Percentiles rank a stretch among this genome's conserved stretches.
Conservation (phyloP, 2,797 vertebrate species). For the Sitta carolinensis region DNA sequence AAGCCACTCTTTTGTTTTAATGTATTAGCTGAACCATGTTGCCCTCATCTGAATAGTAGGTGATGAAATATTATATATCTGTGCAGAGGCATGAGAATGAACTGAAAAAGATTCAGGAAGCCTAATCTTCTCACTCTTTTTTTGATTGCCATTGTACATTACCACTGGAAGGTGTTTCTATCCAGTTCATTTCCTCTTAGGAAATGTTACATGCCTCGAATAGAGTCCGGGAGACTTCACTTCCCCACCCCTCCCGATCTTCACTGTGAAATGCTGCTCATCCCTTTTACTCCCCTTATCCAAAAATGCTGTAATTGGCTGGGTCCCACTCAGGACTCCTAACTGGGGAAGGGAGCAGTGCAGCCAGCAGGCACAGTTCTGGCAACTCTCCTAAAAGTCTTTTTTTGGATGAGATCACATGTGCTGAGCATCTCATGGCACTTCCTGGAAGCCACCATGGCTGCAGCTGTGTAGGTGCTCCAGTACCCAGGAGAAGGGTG, state of each 20-base stretch:
- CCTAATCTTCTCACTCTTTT: background rate
- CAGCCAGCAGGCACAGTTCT: background rate
- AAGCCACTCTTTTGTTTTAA: background rate
- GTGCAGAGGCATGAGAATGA: background rate
- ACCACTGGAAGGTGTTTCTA: background rate
- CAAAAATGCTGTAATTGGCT: background rate
- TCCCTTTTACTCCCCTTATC: background rate
- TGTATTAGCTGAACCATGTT: background rate
- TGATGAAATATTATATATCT: background rate
- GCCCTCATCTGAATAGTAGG: background rate
- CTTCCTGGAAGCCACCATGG: background rate
- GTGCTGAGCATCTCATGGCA: rapidly evolving
- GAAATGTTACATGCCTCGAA: background rate
- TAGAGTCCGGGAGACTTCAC: background rate
- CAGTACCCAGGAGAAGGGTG: background rate
- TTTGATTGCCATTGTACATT: background rate
- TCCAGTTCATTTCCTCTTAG: background rate
- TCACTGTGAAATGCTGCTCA: background rate
- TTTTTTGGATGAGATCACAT: background rate
- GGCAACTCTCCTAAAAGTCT: background rate
- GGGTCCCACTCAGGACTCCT: background rate
- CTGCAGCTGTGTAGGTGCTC: background rate
- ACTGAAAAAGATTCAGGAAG: background rate
- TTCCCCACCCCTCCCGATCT: background rate
- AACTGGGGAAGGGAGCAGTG: background rate